Percentiles rank a stretch among this genome's conserved stretches.
Conservation (phyloP, 2,797 vertebrate genomes). For the Xiphorhynchus erythropygius region DNA sequence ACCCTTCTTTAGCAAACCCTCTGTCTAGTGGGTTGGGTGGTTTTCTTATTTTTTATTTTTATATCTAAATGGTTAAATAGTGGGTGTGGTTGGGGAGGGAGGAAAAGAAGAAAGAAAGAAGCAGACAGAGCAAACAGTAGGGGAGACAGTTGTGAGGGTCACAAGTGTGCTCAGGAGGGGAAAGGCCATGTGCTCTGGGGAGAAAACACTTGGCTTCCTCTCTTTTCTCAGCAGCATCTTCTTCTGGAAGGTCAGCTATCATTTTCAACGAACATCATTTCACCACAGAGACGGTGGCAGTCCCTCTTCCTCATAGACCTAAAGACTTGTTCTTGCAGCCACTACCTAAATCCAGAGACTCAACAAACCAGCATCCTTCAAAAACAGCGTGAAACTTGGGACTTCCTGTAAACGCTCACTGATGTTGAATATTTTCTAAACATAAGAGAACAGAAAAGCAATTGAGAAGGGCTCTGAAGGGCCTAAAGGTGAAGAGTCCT, state of each 20-base stretch:
- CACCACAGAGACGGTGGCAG: not conserved
- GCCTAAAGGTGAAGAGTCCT: not conserved
- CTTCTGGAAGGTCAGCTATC: not conserved
- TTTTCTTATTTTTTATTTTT: slow-evolving; percentile 75
- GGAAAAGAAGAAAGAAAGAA: slow-evolving; percentile 55
- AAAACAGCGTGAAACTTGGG: fast-evolving
- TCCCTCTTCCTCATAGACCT: not conserved
- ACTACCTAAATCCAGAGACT: not conserved
- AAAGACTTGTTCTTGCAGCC: not conserved
- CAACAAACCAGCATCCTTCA: not conserved
- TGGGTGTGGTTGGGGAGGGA: slow-evolving; percentile 70
- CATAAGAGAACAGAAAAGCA: not conserved
- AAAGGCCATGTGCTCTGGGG: not conserved
- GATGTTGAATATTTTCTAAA: not conserved
- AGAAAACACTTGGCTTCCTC: not conserved
- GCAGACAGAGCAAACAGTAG: slow-evolving; percentile 53
- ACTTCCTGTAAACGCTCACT: not conserved
- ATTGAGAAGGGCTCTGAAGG: not conserved
- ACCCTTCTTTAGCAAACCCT: slow-evolving; percentile 80
- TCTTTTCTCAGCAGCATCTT: not conserved
- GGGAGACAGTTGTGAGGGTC: slow-evolving; percentile 1
- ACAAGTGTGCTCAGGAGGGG: not conserved
- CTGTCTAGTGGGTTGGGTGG: slow-evolving; percentile 79
- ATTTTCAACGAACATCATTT: not conserved
- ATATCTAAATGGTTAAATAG: slow-evolving; percentile 80